Base-by-base conservation (phyloP, 2,888 invertebrate genomes). In the Micropterix aruncella region DNA sequence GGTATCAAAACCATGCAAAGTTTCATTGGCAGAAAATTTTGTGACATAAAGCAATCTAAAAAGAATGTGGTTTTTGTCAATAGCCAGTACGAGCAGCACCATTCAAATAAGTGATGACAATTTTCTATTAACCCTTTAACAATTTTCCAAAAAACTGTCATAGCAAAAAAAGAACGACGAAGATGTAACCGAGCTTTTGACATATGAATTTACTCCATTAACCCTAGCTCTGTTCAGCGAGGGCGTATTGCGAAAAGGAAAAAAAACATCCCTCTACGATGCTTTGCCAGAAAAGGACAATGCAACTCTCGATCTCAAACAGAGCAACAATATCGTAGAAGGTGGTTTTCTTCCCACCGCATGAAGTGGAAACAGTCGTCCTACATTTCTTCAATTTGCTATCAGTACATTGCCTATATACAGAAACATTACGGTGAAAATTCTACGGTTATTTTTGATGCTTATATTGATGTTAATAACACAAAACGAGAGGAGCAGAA, bases 121-220 rank as follows among this genome's bases (percentile, higher is more conserved):
- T 44, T 49, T 16, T 40, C 46, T 19, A 41, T 51, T 18, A 42
- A 51, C 39, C 48, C 50, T 19, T 15, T 46, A 27, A 37, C 46
- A 41, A 44, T 53, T 45, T 49, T 50, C 38, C 47, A 51, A 49
- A 45, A 48, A 46, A n/a, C n/a, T n/a, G n/a, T 49, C 45, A 16
- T 42, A 50, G 19, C 42, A 27, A 18, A 47, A 48, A 42, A 42
- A 50, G 40, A 44, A 38, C 37, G 46, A 50, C 19, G 42, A 46
- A 2, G 45, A 52, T 42, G 42, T 50, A 37, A 49, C 44, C 47
- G 41, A 49, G 5, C 46, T 51, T 18, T 45, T 52, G 38, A 12
- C 37, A 16, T 51, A 48, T 42, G 53, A 52, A 45, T 42, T 53
- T 39, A 36, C 47, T 16, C 50, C 49, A 40, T 50, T 45, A 46